phyloP scores from a whole-genome alignment of 2,113 vertebrate species.

The Ceuthmochares aereus region DNA sequence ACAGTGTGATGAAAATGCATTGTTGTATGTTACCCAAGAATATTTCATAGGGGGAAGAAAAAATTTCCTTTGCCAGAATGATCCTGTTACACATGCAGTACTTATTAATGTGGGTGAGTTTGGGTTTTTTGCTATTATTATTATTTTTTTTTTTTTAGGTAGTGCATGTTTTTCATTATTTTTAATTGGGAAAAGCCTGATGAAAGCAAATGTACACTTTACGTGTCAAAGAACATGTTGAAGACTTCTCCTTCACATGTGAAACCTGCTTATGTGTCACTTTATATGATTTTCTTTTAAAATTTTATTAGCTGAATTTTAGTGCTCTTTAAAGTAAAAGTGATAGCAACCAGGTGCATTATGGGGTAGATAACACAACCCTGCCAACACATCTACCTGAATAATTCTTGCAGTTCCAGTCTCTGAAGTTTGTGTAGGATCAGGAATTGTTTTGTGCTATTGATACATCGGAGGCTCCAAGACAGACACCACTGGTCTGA shows the following conservation, averaged over 20 bases:
- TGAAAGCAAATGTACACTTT: slow-evolving; percentile 15
- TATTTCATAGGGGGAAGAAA: not conserved
- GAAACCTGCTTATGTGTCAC: slow-evolving; percentile 25
- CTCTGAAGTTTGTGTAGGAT: not conserved
- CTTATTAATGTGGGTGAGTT: not conserved
- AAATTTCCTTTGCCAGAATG: not conserved
- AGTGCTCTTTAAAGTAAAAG: slow-evolving; percentile 51
- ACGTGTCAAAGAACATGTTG: slow-evolving; percentile 11
- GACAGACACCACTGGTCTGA: not conserved
- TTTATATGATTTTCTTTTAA: slow-evolving; percentile 40
- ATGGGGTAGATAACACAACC: not conserved
- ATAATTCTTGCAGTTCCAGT: slow-evolving; percentile 9
- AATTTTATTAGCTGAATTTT: slow-evolving; percentile 47
- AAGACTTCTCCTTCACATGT: not conserved
- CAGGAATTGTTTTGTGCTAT: not conserved
- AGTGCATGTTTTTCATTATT: slow-evolving; percentile 49
- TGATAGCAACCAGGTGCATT: slow-evolving; percentile 44
- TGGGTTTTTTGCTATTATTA: not conserved
- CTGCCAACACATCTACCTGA: not conserved
- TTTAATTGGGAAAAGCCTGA: not conserved
- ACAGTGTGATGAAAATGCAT: not conserved
- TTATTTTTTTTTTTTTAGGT: not conserved
- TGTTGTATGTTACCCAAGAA: not conserved
- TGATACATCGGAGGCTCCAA: not conserved
- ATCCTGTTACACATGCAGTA: not conserved